Evolutionary conservation across 2,888 invertebrate genomes (phyloP).

Genomic region (Ochropacha duplaris): DNA sequence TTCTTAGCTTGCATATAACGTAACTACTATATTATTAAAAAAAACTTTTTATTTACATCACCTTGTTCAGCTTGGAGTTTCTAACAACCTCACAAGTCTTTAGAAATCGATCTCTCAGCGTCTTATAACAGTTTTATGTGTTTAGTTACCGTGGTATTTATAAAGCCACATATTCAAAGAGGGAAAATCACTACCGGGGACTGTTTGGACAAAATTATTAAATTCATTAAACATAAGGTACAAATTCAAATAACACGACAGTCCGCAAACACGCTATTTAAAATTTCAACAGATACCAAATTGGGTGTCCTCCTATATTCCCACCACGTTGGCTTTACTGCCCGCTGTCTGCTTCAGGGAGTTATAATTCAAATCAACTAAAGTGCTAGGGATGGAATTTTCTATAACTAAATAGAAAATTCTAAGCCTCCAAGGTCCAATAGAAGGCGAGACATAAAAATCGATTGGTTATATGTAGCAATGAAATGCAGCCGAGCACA

Average conservation of each 20-base stretch:
- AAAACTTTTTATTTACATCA: neutral
- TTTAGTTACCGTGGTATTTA: too few species aligned
- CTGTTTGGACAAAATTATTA: neutral
- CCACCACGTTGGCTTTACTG: conserved; percentile 46
- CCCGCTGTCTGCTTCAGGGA: conserved; percentile 35
- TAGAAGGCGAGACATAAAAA: neutral
- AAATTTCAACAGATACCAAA: conserved; percentile 11
- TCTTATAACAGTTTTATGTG: too few species aligned
- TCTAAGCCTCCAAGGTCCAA: conserved; percentile 23
- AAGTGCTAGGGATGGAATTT: conserved; percentile 34
- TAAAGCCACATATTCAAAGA: too few species aligned
- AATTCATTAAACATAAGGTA: neutral
- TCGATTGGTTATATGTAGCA: neutral
- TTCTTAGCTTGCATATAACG: neutral
- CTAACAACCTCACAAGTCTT: neutral
- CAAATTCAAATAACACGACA: conserved; percentile 3
- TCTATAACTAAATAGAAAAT: conserved; percentile 30
- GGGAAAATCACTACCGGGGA: neutral
- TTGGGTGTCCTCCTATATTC: conserved; percentile 27
- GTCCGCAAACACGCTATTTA: conserved; percentile 9
- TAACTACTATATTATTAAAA: neutral
- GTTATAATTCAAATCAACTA: conserved; percentile 53
- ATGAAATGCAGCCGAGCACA: neutral
- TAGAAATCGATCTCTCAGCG: neutral
- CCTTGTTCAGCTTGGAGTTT: neutral